phyloP scores from a whole-genome alignment of 2,888 invertebrate species.

The Eupithecia dodoneata region DNA sequence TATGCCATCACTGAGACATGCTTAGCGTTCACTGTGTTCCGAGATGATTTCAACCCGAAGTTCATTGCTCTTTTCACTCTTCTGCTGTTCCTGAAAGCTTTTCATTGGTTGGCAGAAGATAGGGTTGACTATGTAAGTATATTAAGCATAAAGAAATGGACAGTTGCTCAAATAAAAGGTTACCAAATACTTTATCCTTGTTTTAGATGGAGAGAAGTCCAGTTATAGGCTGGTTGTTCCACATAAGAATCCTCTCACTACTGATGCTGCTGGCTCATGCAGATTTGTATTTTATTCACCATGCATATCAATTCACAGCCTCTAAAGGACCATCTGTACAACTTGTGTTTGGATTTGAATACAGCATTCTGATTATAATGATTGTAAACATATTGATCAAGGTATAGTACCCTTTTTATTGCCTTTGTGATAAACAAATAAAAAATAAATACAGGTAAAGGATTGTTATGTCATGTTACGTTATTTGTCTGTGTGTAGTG shows the following conservation, averaged over 20 bases:
- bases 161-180: neutral
- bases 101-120: slow-evolving; percentile 99
- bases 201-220: slow-evolving; percentile 99
- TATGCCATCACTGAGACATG: slow-evolving; percentile 99
- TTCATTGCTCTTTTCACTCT: slow-evolving; percentile 99
- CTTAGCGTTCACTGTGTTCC: slow-evolving; percentile 98
- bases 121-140: slow-evolving; percentile 98
- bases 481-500: neutral
- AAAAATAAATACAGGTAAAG: neutral
- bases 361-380: slow-evolving; percentile 97
- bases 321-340: slow-evolving; percentile 98
- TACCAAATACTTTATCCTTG: slow-evolving; percentile 14
- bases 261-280: slow-evolving; percentile 91
- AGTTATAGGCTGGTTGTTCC: slow-evolving; percentile 97
- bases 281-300: slow-evolving; percentile 95
- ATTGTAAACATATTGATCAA: slow-evolving; percentile 97
- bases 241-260: slow-evolving; percentile 94
- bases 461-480: neutral
- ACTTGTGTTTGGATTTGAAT: slow-evolving; percentile 99
- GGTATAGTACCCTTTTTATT: slow-evolving; percentile 59
- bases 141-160: neutral
- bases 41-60: slow-evolving; percentile 99
- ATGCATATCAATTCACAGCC: slow-evolving; percentile 96
- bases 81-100: slow-evolving; percentile 97
- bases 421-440: neutral